Conservation (phyloP, 2,888 invertebrate genomes). For the Apamea sordens region DNA sequence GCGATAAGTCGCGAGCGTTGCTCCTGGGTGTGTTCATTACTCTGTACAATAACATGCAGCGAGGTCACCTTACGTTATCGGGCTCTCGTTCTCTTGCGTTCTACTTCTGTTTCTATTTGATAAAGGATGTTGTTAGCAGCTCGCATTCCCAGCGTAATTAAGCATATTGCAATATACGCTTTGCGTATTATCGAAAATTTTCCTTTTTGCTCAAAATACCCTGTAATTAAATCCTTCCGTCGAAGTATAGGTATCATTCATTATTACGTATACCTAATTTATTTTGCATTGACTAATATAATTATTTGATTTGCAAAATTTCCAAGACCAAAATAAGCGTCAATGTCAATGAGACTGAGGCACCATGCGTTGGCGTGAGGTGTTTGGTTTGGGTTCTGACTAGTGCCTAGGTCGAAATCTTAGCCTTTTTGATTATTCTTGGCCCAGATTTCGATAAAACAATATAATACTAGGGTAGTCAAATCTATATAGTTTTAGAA, state of each 20-base stretch:
- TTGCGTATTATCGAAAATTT: not conserved
- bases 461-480: not conserved
- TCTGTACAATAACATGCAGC: slow-evolving; percentile 76
- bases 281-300: not conserved
- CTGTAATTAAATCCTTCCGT: not conserved
- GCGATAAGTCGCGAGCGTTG: slow-evolving; percentile 40
- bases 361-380: not conserved
- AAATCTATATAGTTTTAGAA: not conserved
- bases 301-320: slow-evolving; percentile 1
- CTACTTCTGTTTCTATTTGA: slow-evolving; percentile 77
- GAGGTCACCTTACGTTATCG: slow-evolving; percentile 78
- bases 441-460: slow-evolving; percentile 10
- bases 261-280: too few species aligned
- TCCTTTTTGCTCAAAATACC: not conserved
- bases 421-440: slow-evolving; percentile 10
- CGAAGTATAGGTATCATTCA: not conserved
- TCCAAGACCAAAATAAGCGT: slow-evolving; percentile 12
- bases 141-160: not conserved
- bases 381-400: slow-evolving; percentile 36
- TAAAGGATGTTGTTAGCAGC: slow-evolving; percentile 41
- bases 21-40: slow-evolving; percentile 73
- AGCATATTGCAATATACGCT: not conserved
- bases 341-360: slow-evolving; percentile 24
- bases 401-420: slow-evolving; percentile 20
- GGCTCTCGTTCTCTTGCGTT: slow-evolving; percentile 85